phyloP scores from a whole-genome alignment of 2,113 vertebrate genomes.

The Bothrops jararaca region DNA sequence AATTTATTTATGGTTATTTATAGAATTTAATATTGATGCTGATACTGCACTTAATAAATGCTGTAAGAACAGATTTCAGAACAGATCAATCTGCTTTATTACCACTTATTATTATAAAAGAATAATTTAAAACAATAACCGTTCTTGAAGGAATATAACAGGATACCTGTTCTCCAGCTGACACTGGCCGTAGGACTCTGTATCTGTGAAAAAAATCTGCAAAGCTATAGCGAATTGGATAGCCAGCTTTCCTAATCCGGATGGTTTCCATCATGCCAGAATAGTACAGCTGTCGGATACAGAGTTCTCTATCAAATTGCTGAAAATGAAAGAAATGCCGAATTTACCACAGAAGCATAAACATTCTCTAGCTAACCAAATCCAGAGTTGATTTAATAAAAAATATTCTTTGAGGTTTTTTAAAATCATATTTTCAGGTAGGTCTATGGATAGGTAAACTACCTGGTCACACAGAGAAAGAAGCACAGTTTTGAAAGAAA shows the following conservation, averaged over 20 bases:
- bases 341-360: not conserved
- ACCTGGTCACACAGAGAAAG: not conserved
- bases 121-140: not conserved
- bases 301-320: constrained; percentile 90
- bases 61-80: not conserved
- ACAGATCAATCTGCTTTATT: not conserved
- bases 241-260: constrained; percentile 87
- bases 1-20: not conserved
- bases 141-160: not conserved
- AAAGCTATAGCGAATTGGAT: constrained; percentile 88
- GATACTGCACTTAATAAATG: not conserved
- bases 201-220: constrained; percentile 85
- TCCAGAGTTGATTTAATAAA: not conserved
- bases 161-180: constrained; percentile 50
- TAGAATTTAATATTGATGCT: not conserved
- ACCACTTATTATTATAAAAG: not conserved
- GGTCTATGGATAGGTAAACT: not conserved
- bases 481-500: not conserved
- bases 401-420: not conserved
- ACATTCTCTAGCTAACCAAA: not conserved
- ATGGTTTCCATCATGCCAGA: constrained; percentile 98
- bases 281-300: constrained; percentile 89
- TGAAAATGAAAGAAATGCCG: constrained; percentile 51
- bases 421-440: not conserved
- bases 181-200: constrained; percentile 70